These are phyloP conservation scores for Nansenia antarctica DNA, from an alignment of 2,113 vertebrate genomes.

Conservation along the genomic window DNA sequence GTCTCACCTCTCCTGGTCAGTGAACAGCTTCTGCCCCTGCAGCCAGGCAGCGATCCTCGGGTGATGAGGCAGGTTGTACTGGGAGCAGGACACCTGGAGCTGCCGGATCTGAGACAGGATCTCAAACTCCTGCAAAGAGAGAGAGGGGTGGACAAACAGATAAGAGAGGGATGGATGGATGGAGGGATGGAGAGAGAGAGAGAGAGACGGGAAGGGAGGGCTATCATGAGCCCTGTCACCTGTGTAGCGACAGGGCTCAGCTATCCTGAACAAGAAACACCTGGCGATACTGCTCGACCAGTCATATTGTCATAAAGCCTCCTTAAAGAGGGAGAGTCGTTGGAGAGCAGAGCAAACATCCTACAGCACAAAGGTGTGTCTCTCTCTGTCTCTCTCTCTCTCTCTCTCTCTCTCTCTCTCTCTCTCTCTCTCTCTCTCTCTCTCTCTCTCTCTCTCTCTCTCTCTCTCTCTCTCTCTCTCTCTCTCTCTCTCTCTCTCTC, in stretches of 20 bases:
- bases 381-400: background rate
- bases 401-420: background rate
- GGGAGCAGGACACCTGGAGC: conserved; percentile 80
- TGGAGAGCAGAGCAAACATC: background rate
- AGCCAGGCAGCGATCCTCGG: conserved; percentile 72
- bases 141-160: too few species aligned
- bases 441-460: background rate
- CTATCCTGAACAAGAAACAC: background rate
- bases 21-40: conserved; percentile 69
- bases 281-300: background rate
- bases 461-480: background rate
- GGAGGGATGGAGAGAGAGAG: too few species aligned
- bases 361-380: background rate
- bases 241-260: background rate
- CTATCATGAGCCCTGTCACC: background rate
- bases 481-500: background rate
- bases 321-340: background rate
- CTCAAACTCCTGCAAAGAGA: conserved; percentile 81
- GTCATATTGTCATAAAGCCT: background rate
- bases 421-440: background rate
- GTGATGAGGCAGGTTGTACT: conserved; percentile 69
- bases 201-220: too few species aligned
- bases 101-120: conserved; percentile 82
- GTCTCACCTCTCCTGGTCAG: conserved; percentile 85
- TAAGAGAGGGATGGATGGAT: too few species aligned